These are phyloP conservation scores for Argopecten irradians DNA, from an alignment of 1,140 invertebrate species.

Conservation along the genomic window DNA sequence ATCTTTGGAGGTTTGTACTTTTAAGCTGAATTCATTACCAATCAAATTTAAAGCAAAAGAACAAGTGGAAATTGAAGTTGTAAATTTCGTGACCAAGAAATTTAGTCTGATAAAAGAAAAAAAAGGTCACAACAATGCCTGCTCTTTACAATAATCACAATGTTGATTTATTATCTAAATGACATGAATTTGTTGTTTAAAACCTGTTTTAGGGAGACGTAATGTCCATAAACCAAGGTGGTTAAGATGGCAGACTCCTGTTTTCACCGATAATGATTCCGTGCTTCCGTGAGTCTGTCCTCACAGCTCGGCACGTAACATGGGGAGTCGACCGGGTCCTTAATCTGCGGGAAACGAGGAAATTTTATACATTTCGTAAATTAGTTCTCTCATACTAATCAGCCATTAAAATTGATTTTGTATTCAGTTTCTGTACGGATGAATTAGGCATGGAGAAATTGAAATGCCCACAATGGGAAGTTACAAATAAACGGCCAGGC, in stretches of 20 bases:
- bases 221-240: conserved; percentile 1
- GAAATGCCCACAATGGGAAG: conserved; percentile 5
- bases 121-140: neutral
- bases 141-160: neutral
- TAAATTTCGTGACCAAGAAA: neutral
- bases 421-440: conserved; percentile 11
- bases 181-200: neutral
- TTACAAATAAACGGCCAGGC: conserved; percentile 7
- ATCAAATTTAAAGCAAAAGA: no score
- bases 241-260: conserved; percentile 13
- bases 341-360: conserved; percentile 2
- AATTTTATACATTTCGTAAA: conserved; percentile 19
- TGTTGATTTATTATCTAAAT: neutral
- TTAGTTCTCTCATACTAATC: conserved; percentile 17
- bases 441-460: neutral
- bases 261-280: neutral
- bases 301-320: neutral
- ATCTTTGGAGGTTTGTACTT: neutral
- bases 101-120: neutral
- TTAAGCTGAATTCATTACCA: neutral
- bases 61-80: neutral
- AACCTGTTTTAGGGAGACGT: neutral
- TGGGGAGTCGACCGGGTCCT: neutral
- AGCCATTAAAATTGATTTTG: conserved; percentile 23
- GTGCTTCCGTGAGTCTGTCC: conserved; percentile 19